Evolutionary conservation across 2,888 invertebrate genomes (phyloP).

Genomic region (Hedya salicella): DNA sequence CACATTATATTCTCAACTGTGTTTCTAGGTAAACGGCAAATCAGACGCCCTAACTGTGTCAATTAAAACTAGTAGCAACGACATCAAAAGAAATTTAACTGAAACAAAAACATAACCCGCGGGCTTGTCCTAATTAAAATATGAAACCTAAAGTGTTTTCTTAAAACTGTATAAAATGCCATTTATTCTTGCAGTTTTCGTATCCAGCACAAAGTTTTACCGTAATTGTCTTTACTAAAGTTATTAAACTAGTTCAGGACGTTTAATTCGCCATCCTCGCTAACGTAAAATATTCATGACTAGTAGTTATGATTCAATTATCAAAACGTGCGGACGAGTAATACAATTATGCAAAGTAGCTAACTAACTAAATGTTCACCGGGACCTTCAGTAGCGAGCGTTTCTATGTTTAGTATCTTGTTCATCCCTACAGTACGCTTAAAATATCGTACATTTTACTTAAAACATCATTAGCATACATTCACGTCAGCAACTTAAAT

Average conservation of each 20-base stretch:
- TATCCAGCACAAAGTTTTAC: not conserved
- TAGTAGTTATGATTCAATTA: slow-evolving; percentile 43
- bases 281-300: slow-evolving; percentile 38
- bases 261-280: slow-evolving; percentile 14
- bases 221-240: slow-evolving; percentile 2
- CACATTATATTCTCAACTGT: too few relatives aligned
- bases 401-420: slow-evolving; percentile 36
- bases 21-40: too few relatives aligned
- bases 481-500: slow-evolving; percentile 29
- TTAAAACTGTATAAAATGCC: too few relatives aligned
- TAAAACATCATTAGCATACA: slow-evolving; percentile 35
- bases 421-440: slow-evolving; percentile 31
- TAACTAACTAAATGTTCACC: slow-evolving; percentile 36
- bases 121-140: too few relatives aligned
- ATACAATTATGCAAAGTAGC: slow-evolving; percentile 43
- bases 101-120: too few relatives aligned
- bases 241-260: slow-evolving; percentile 20
- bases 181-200: not conserved
- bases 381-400: slow-evolving; percentile 27
- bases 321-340: slow-evolving; percentile 43
- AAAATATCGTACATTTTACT: slow-evolving; percentile 36
- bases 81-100: too few relatives aligned
- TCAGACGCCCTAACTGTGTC: too few relatives aligned
- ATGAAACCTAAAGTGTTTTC: too few relatives aligned
- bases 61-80: too few relatives aligned